Evolutionary conservation across 2,888 invertebrate genomes (phyloP).

Genomic region (Dasysyrphus tricinctus): DNA sequence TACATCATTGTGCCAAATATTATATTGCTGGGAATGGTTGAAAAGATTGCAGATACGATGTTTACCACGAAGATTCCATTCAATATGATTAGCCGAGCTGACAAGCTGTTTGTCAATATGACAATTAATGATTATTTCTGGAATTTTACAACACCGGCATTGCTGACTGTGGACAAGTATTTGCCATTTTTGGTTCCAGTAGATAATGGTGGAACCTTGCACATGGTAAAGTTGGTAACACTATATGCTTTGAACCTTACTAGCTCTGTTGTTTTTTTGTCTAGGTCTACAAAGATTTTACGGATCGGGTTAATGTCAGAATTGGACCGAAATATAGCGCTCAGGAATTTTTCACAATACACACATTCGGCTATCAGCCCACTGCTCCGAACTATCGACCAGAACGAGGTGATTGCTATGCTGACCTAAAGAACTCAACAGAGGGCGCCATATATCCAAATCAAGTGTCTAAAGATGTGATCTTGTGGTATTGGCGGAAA

Average conservation of each 20-base stretch:
- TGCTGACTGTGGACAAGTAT: constrained; percentile 85
- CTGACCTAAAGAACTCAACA: constrained; percentile 86
- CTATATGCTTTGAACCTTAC: background rate
- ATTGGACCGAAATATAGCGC: constrained; percentile 86
- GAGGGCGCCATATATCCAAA: constrained; percentile 88
- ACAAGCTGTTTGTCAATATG: constrained; percentile 84
- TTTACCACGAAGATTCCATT: constrained; percentile 84
- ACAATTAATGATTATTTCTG: constrained; percentile 87
- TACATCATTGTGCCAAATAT: constrained; percentile 83
- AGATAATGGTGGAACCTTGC: constrained; percentile 82
- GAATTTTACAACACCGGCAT: constrained; percentile 87
- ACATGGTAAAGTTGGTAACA: constrained; percentile 26
- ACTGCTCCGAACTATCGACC: constrained; percentile 85
- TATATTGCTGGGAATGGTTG: constrained; percentile 85
- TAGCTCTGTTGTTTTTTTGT: background rate
- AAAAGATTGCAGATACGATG: constrained; percentile 84
- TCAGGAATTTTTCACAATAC: constrained; percentile 86
- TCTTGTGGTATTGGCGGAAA: constrained; percentile 87
- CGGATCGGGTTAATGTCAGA: constrained; percentile 86
- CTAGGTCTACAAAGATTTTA: constrained; percentile 87
- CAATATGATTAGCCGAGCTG: constrained; percentile 84
- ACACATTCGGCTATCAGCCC: constrained; percentile 85
- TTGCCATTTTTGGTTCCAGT: constrained; percentile 86
- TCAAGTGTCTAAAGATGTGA: constrained; percentile 85
- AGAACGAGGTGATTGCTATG: constrained; percentile 84